Base-by-base conservation (phyloP, 2,113 vertebrate species). In the Eptesicus fuscus region DNA sequence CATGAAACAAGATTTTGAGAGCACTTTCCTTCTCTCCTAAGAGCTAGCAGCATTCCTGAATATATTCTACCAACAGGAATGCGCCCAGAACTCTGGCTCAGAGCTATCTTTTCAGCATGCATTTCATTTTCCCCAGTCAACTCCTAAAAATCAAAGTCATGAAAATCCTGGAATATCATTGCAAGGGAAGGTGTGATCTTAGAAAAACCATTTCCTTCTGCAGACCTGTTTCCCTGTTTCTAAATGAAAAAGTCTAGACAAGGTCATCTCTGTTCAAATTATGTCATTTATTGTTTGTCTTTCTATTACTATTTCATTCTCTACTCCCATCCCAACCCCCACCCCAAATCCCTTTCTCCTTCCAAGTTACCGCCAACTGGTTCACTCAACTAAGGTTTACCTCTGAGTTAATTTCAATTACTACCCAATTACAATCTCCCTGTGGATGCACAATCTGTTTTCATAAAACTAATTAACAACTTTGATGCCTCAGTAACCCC, bases 381-480 rank as follows among this genome's bases (percentile, higher is more conserved):
- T 94, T 90, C 37, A 77, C 49, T 80, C 88, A 90, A 74, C 84
- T 82, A 74, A 95, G 37, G 63, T 78, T 96, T 20, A 37, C 53
- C 40, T 83, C 59, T 22, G 44, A 87, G 40, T 90, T 82, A 85
- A 59, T 96, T 95, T 93, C 85, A 90, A 96, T 88, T 90, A 88
- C 49, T 69, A 83, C 73, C 71, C 87, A 95, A 96, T 96, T 85
- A 94, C 67, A 42, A 37, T 86, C 80, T 96, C 76, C 87, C 94
- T 65, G 90, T 69, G 90, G 87, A 70, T 93, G n/a, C n/a, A 53
- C 88, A 95, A 95, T 97, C 88, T 96, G 93, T 90, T 92, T 96
- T 96, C 87, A 90, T 0, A 71, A 97, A 98, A 96, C 44, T 49
- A 42, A 96, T 94, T 32, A 47, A 2, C 0, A 2, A 84, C 93